Evolutionary conservation across 64 coral and sea anemone species (phyloP), one percentile per base, ranked within the genome.

Genomic region (Montipora foliosa): DNA sequence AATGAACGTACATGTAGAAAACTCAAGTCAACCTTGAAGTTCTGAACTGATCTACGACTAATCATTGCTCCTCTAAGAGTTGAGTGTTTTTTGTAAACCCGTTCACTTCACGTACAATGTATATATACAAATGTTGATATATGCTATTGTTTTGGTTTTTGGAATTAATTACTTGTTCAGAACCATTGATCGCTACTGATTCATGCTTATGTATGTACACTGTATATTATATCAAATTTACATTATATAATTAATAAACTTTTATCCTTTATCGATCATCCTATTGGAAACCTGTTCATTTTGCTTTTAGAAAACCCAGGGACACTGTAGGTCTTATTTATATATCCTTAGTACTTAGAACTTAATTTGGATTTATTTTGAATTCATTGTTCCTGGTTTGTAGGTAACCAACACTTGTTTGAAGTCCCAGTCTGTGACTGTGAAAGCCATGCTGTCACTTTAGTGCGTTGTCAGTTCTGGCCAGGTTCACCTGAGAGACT

Each of bases 401-500:
- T 17, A 96, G 95, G 95, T 79, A 90, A 93, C 80, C 91, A 96
- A 20, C 91, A 96, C 74, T 24, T 86, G 13, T 90, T 93, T 61
- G 71, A 92, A 57, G 95, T 96, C 0, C 61, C 79, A 58, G 91
- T 96, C 37, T 93, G 95, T 87, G 74, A 64, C 75, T 96, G 91
- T 78, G 88, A 97, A 82, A 93, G 91, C 47, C 55, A 90, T 83
- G 89, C 95, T 72, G 82, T 74, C 44, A 94, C 91, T 10, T 92
- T 91, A 13, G 20, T 94, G 9, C 68, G 83, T 71, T 78, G 77
- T 14, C 91, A 91, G 46, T 91, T 97, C 71, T 97, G 91, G 91
- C 95, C 95, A 82, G 92, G 95, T n/a, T 97, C 91, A 67, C 91
- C 95, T 76, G 88, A 97, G 6, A 91, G 74, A 79, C 95, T 88